Evolutionary conservation across 2,888 invertebrate species (phyloP), one percentile per base, ranked within the genome.

Genomic region (Lycophotia porphyrea): DNA sequence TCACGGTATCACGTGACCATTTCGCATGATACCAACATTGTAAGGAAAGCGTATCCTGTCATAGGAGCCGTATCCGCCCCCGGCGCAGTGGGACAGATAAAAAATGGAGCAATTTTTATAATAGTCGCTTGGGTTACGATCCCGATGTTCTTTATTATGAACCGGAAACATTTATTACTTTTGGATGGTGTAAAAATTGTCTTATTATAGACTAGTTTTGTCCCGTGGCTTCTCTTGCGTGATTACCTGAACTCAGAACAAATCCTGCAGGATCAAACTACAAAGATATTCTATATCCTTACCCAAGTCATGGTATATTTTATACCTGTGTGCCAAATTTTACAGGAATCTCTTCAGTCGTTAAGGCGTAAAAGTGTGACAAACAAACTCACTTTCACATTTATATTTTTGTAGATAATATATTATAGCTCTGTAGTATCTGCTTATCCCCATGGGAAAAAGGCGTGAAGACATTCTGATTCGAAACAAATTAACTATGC

Each of bases 41-140:
- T 88, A 89, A 92, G 90, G 92, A 93, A 92, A 95, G 92, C 91
- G 92, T 94, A 95, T 96, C 96, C 96, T 95, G 96, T 95, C 95
- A 96, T 95, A 94, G 86, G 96, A 96, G 88, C 92, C 93, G 94
- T 94, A 95, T 96, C 96, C 96, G 96, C 96, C 96, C 94, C 88
- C 94, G 91, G 93, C 93, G 92, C 94, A 93, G 93, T 92, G 94
- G 90, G 84, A 90, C 90, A 87, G 92, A n/a, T 94, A 96, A 96
- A 96, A 96, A 96, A 96, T 93, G 93, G 92, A 93, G 92, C 93
- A 93, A 96, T 96, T 95, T 95, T 96, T 94, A 94, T 96, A 95
- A 96, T 94, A 94, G 93, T 92, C 89, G 89, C 89, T 87, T 81
- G 91, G 92, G 93, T 93, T 93, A 92, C 92, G 91, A 93, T 92